These are phyloP conservation scores for Bathynomus jamesi DNA, from an alignment of 1,140 invertebrate genomes.

Conservation along the genomic window DNA sequence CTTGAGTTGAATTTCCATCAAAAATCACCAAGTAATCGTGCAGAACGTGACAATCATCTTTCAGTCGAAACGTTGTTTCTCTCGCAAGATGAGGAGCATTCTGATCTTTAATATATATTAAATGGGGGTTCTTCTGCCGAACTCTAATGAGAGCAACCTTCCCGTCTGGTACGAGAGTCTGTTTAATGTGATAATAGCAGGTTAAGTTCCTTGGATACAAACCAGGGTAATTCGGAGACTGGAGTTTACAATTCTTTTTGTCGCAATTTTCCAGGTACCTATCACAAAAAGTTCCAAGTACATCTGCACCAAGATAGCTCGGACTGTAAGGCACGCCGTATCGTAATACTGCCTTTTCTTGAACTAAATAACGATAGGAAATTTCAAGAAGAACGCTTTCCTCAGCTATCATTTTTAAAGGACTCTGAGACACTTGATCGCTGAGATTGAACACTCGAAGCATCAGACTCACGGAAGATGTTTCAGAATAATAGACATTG, in stretches of 20 bases:
- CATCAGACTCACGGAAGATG: slow-evolving; percentile 64
- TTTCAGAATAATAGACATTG: slow-evolving; percentile 77
- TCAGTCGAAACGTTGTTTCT: slow-evolving; percentile 24
- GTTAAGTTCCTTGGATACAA: slow-evolving; percentile 75
- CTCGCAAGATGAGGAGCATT: slow-evolving; percentile 30
- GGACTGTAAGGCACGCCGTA: slow-evolving; percentile 30
- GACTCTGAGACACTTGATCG: slow-evolving; percentile 41
- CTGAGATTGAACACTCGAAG: slow-evolving; percentile 59
- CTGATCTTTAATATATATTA: slow-evolving; percentile 36
- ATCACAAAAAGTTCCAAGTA: slow-evolving; percentile 56
- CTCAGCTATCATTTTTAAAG: background rate
- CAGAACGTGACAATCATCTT: slow-evolving; percentile 61
- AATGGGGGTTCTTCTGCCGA: slow-evolving; percentile 29
- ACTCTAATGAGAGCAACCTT: slow-evolving; percentile 34
- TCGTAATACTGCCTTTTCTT: slow-evolving; percentile 26
- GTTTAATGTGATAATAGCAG: slow-evolving; percentile 67
- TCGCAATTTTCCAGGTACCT: slow-evolving; percentile 82
- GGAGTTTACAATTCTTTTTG: slow-evolving; percentile 71
- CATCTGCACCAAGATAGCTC: slow-evolving; percentile 30
- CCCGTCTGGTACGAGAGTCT: slow-evolving; percentile 53
- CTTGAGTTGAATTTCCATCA: slow-evolving; percentile 78
- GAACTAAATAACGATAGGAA: slow-evolving; percentile 46
- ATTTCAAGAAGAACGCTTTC: slow-evolving; percentile 24
- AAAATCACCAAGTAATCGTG: slow-evolving; percentile 82
- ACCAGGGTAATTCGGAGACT: slow-evolving; percentile 77